phyloP scores from a whole-genome alignment of 2,888 invertebrate genomes.

The Netelia virgata region DNA sequence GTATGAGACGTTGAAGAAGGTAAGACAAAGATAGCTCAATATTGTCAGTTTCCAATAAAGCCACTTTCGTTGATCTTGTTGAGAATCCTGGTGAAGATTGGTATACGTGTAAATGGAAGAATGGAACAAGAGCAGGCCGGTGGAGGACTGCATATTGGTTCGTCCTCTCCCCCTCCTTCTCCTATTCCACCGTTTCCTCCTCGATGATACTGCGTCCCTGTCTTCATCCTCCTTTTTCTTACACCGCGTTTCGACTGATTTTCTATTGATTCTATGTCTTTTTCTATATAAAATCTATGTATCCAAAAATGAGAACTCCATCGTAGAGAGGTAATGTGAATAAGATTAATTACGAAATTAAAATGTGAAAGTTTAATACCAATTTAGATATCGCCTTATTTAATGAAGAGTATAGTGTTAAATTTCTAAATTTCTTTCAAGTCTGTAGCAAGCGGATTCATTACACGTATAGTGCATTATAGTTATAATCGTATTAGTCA shows the following conservation, averaged over 20 bases:
- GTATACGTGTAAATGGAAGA: slow-evolving; percentile 40
- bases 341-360: neutral
- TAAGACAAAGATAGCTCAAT: no score
- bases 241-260: neutral
- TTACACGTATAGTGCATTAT: no score
- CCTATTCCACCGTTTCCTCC: slow-evolving; percentile 69
- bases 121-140: slow-evolving; percentile 71
- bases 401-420: no score
- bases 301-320: no score
- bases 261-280: neutral
- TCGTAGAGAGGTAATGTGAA: neutral
- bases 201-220: neutral
- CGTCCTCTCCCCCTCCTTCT: slow-evolving; percentile 76
- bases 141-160: slow-evolving; percentile 78
- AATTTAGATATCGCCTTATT: no score
- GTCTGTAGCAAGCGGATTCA: no score
- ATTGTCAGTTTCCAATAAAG: no score
- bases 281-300: neutral
- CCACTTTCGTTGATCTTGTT: neutral
- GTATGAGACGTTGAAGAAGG: no score
- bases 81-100: slow-evolving; percentile 9
- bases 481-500: neutral
- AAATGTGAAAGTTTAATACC: neutral
- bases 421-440: no score
- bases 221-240: slow-evolving; percentile 26